Percentiles rank a stretch among this genome's conserved stretches.
phyloP scores from a whole-genome alignment of 2,888 invertebrate genomes.

The Arctia plantaginis region DNA sequence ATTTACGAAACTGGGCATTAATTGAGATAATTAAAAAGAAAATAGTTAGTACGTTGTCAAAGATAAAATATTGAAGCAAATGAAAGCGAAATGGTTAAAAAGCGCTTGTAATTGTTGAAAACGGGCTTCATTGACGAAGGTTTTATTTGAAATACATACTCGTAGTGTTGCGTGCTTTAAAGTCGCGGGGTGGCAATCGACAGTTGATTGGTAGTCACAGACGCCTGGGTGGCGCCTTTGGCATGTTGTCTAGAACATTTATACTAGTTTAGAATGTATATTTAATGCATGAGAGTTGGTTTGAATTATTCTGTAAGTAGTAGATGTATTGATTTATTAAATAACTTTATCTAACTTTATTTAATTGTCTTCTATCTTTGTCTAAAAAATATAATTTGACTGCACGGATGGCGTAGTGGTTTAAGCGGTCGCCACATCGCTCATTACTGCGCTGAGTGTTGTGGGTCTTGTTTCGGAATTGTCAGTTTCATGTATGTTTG shows the following conservation, averaged over 20 bases:
- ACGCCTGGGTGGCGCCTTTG: constrained; percentile 65
- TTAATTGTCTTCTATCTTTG: no score
- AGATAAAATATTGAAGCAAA: background rate
- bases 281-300: background rate
- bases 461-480: no score
- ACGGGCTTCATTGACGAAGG: constrained; percentile 21
- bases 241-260: constrained; percentile 44
- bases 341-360: no score
- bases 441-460: no score
- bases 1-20: no score
- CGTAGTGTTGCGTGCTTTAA: constrained; percentile 62
- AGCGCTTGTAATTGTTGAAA: background rate
- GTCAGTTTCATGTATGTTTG: no score
- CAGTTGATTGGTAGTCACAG: constrained; percentile 63
- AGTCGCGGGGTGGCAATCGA: constrained; percentile 49
- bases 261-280: background rate
- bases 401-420: no score
- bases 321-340: background rate
- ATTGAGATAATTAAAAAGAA: no score
- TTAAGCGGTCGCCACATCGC: no score
- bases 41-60: no score
- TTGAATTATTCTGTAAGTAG: background rate
- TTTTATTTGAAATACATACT: constrained; percentile 53
- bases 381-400: no score
- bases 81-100: background rate